phyloP scores from a whole-genome alignment of 2,888 invertebrate species.

The Nasonia oneida region DNA sequence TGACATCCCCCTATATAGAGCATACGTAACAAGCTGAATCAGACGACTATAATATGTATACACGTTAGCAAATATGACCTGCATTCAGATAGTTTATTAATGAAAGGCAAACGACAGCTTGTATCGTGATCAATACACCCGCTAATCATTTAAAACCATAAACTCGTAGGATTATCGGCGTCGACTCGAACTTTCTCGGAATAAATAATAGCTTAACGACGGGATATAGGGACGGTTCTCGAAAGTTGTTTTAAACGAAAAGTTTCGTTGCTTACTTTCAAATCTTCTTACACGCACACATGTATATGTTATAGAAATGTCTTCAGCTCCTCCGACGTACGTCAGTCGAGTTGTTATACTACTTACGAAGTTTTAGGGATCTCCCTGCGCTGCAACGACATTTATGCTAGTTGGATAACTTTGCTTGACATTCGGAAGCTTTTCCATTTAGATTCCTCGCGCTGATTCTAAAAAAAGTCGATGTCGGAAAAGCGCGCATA shows the following conservation, averaged over 20 bases:
- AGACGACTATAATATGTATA: not conserved
- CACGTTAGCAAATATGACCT: not conserved
- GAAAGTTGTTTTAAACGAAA: slow-evolving; percentile 27
- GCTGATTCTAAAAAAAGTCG: not conserved
- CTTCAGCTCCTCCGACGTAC: not conserved
- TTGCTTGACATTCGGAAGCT: not conserved
- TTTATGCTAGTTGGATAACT: not conserved
- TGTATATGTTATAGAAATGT: not conserved
- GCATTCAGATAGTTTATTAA: not conserved
- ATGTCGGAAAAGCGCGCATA: not conserved
- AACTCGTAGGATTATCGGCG: not conserved
- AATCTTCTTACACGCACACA: not conserved
- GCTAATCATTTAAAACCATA: too few relatives aligned
- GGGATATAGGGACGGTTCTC: not conserved
- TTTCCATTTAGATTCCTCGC: not conserved
- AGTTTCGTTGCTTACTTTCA: not conserved
- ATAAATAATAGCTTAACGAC: not conserved
- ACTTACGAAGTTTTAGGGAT: not conserved
- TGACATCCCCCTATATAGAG: slow-evolving; percentile 28
- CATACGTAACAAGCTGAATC: slow-evolving; percentile 32
- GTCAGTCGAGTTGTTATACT: not conserved
- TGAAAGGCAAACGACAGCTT: too few relatives aligned
- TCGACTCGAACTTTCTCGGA: not conserved
- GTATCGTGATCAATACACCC: too few relatives aligned
- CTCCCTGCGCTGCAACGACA: not conserved